Evolutionary conservation across 2,797 vertebrate genomes (phyloP).

Genomic region (Lepilemur septentrionalis): DNA sequence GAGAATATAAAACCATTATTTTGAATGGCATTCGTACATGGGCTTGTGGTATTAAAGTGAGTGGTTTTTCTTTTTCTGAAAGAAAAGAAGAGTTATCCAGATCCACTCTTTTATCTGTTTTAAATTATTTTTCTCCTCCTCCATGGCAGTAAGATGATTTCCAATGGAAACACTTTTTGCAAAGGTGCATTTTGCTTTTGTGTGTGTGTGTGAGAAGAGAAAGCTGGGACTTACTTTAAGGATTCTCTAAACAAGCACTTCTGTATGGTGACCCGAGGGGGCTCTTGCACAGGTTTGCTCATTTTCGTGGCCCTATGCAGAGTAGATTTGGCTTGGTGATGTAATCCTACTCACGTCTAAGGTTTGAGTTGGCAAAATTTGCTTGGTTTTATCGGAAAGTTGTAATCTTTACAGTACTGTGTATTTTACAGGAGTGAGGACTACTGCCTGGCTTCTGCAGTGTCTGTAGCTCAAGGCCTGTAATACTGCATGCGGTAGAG

Average conservation of each 20-base stretch:
- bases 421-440: not conserved
- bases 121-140: constrained; percentile 43
- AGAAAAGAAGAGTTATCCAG: not conserved
- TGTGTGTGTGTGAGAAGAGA: not conserved
- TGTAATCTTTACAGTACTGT: not conserved
- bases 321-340: not conserved
- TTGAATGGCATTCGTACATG: constrained; percentile 23
- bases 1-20: constrained; percentile 58
- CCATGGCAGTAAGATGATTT: not conserved
- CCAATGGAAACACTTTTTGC: not conserved
- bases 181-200: not conserved
- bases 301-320: not conserved
- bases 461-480: not conserved
- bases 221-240: not conserved
- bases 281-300: not conserved
- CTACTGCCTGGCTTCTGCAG: not conserved
- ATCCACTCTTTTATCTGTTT: constrained; percentile 26
- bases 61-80: constrained; percentile 36
- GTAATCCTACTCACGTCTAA: not conserved
- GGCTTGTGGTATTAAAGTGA: not conserved
- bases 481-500: not conserved
- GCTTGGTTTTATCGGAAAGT: constrained; percentile 33
- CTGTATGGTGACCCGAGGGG: not conserved
- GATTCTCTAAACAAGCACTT: not conserved
- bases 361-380: not conserved